Evolutionary conservation across 2,888 invertebrate genomes (phyloP).

Genomic region (Ectemnius continuus): DNA sequence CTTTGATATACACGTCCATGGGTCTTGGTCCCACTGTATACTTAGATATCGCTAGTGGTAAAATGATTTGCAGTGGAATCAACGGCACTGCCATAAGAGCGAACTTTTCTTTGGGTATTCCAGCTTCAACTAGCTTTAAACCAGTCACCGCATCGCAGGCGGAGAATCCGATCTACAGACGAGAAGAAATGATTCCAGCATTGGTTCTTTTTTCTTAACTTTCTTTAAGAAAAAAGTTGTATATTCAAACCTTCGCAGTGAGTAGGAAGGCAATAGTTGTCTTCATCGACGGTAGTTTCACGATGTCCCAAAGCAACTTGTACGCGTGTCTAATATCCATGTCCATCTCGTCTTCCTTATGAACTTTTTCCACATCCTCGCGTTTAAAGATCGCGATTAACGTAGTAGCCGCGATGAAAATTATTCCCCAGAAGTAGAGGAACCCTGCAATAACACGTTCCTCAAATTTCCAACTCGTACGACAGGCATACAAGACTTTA

Average conservation of each 20-base stretch:
- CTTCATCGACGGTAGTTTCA: constrained; percentile 90
- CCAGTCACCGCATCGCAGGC: constrained; percentile 97
- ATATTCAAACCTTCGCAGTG: constrained; percentile 86
- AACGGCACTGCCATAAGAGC: constrained; percentile 95
- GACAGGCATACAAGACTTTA: too few relatives aligned
- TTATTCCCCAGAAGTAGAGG: constrained; percentile 95
- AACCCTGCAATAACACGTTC: constrained; percentile 82
- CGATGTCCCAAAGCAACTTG: constrained; percentile 88
- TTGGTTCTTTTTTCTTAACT: too few relatives aligned
- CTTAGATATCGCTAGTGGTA: constrained; percentile 91
- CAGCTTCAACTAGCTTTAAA: constrained; percentile 96
- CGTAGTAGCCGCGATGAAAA: constrained; percentile 94
- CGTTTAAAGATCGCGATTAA: constrained; percentile 92
- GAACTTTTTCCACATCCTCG: constrained; percentile 81
- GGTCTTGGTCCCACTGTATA: constrained; percentile 94
- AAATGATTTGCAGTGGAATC: constrained; percentile 94
- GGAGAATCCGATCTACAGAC: constrained; percentile 92
- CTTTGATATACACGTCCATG: constrained; percentile 91
- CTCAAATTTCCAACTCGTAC: too few relatives aligned
- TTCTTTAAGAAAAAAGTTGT: too few relatives aligned
- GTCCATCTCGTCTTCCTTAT: constrained; percentile 75
- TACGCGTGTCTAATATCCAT: constrained; percentile 87
- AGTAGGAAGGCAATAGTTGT: constrained; percentile 89
- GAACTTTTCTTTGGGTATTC: constrained; percentile 96
- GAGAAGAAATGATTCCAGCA: background rate